Base-by-base conservation (phyloP, 2,797 vertebrate species). In the Pangasius mekongensis region DNA sequence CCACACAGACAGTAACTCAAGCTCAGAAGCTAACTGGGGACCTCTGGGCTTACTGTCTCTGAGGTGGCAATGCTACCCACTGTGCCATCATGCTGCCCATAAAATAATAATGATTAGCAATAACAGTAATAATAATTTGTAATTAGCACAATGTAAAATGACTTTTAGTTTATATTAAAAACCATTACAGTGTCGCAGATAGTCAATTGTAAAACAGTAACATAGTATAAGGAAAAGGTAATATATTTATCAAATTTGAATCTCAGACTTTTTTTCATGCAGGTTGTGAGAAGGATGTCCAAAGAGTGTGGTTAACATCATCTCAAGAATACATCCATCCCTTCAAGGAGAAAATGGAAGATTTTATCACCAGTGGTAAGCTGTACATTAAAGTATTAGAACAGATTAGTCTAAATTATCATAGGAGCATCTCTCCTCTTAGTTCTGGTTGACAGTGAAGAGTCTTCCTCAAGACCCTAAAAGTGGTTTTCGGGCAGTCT, bases 341-440 rank as follows among this genome's bases (percentile, higher is more conserved):
- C 0, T 99, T 99, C 91, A 98, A 99, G 92, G 96, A 97, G 91
- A 98, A 96, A 92, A 95, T 99, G 91, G 97, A 98, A 88, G 93
- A 94, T 54, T 99, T 99, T 93, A 94, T 97, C 87, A 92, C 96
- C 86, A 97, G 95, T 92, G 98, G 98, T 99, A 95, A 96, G 94
- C 86, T 62, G 33, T 62, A 27, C 47, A 71, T 47, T 30, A 7
- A 81, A 60, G 2, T 60, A 60, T 54, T 30, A 83, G 11, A 20
- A 30, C 43, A 64, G 78, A 84, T 82, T 36, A 78, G 36, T 54
- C 52, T 27, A 71, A 76, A 36, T 24, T 49, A 69, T 3, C 60
- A 39, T 60, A 24, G 20, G 5, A 82, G 5, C 33, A 62, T n/a
- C 13, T 47, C 18, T 62, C 13, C n/a, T 83, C 58, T 81, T 56